Evolutionary conservation across 2,888 invertebrate species (phyloP), one percentile per base, ranked within the genome.

Genomic region (Yponomeuta cagnagella): DNA sequence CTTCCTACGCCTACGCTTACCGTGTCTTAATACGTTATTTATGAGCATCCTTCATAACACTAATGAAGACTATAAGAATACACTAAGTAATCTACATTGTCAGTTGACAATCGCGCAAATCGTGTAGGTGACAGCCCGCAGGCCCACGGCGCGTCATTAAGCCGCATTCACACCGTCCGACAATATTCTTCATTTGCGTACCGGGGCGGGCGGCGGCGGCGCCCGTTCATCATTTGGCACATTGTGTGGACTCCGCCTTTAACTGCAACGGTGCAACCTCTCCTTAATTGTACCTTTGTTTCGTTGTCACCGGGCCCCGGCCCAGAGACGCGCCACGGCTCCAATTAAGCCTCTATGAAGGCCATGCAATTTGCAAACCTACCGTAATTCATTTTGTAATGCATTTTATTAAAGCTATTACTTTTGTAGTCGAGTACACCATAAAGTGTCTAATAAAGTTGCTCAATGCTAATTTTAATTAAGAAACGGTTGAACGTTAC

Each of bases 131-230:
- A 77, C 80, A 82, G 68, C n/a, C 12, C 23, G 82, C 80, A 82
- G 82, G 72, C 77, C 78, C 77, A 80, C 77, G 82, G 82, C 77
- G 81, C 87, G 80, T 90, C 92, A 91, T 91, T 92, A 91, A 88
- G 90, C 86, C 85, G 88, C 81, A 92, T 92, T 92, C 91, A 91
- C 82, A 80, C 82, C 81, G 84, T 82, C 87, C 89, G 89, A 91
- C 91, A 92, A 92, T 92, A 92, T 92, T 92, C 92, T 91, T 92
- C 92, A 91, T 92, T 92, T 90, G 89, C 91, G 89, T 88, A 83
- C 85, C 82, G 78, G 82, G 81, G 80, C 78, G 82, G 33, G 33
- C 33, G 83, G 71, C 70, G 33, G 33, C 33, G 83, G 71, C 70
- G 63, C 71, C 37, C 68, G 79, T 70, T 63, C 88, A 86, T 90